Evolutionary conservation across 2,888 invertebrate species (phyloP).

Genomic region (Bellardia bayeri): DNA sequence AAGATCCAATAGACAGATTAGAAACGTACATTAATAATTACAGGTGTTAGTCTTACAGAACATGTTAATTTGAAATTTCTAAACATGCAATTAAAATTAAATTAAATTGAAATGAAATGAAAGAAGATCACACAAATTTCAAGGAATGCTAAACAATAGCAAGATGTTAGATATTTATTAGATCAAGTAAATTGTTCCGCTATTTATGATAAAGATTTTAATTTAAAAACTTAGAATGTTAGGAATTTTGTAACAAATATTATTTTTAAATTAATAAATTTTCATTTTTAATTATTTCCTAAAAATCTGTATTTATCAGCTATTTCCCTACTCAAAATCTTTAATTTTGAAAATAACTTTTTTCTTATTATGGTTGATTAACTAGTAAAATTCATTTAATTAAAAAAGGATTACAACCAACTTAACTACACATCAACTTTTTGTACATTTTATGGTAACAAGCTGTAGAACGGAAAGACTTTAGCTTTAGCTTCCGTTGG

Average conservation of each 20-base stretch:
- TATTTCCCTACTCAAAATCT: not conserved
- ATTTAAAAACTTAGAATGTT: too few relatives aligned
- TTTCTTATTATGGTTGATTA: not conserved
- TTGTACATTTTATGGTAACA: conserved; percentile 13
- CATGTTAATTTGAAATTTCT: conserved; percentile 48
- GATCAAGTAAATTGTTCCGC: too few relatives aligned
- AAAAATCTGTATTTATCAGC: not conserved
- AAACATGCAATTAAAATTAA: not conserved
- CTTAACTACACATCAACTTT: not conserved
- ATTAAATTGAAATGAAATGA: not conserved
- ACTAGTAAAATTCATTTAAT: not conserved
- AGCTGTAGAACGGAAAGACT: conserved; percentile 29
- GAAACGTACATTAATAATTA: not conserved
- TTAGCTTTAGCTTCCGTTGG: conserved; percentile 53
- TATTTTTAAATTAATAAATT: too few relatives aligned
- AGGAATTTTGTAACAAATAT: too few relatives aligned
- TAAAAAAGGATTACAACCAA: not conserved
- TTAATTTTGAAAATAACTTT: not conserved
- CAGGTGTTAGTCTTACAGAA: conserved; percentile 58
- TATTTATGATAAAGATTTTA: too few relatives aligned
- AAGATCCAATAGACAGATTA: not conserved
- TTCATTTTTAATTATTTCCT: too few relatives aligned
- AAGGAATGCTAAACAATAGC: too few relatives aligned
- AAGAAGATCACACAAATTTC: not conserved
- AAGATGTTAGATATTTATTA: too few relatives aligned